Percentiles rank a stretch among this genome's conserved stretches.
Evolutionary conservation across 2,113 vertebrate genomes (phyloP).

Genomic region (Pteronura brasiliensis): DNA sequence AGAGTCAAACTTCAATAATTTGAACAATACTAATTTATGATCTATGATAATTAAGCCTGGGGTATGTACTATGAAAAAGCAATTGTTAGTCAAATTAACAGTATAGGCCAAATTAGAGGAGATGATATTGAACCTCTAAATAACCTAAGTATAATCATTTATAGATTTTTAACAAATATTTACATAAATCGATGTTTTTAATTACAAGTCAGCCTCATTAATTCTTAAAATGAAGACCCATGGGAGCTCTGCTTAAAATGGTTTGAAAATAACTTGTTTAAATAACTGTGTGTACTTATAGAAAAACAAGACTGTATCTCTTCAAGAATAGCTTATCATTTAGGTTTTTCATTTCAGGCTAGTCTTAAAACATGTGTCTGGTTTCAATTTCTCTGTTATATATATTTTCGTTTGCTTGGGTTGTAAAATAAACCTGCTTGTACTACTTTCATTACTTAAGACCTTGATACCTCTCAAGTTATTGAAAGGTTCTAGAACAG

Average conservation of each 20-base stretch:
- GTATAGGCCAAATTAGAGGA: neutral
- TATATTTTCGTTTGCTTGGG: neutral
- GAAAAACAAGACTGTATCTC: neutral
- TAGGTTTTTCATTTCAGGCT: neutral
- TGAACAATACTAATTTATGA: neutral
- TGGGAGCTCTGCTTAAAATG: neutral
- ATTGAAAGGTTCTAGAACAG: neutral
- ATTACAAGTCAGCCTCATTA: conserved; percentile 1
- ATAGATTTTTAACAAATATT: conserved; percentile 30
- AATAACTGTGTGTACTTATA: neutral
- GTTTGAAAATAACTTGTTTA: neutral
- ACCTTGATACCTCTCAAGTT: neutral
- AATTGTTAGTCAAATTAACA: conserved; percentile 37
- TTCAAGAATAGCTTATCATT: neutral
- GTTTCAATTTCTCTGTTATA: neutral
- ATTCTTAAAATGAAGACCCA: conserved; percentile 10
- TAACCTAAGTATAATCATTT: conserved; percentile 12
- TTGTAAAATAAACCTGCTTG: neutral
- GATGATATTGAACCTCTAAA: neutral
- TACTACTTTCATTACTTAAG: neutral
- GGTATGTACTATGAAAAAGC: neutral
- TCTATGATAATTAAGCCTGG: neutral
- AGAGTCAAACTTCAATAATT: conserved; percentile 1
- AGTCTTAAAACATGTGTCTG: neutral
- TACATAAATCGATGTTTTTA: conserved; percentile 16